Conservation (phyloP, 2,888 invertebrate genomes). For the Chrysolina americana region DNA sequence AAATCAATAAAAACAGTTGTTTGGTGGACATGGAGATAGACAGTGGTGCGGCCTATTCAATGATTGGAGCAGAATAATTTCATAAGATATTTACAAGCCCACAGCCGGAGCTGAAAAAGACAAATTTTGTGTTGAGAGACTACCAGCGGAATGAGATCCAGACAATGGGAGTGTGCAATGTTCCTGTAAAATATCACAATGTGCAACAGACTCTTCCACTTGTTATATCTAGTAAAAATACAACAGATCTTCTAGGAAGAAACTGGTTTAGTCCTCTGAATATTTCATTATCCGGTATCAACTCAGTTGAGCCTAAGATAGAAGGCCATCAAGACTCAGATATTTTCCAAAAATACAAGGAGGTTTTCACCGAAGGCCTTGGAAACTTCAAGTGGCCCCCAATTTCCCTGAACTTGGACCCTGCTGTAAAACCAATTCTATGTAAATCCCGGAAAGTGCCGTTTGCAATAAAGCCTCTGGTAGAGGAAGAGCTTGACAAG, state of each 20-base stretch:
- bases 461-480: slow-evolving; percentile 41
- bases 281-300: slow-evolving; percentile 8
- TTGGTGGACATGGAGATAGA: slow-evolving; percentile 11
- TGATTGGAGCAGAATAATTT: slow-evolving; percentile 15
- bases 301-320: neutral
- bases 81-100: slow-evolving; percentile 13
- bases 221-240: slow-evolving; percentile 18
- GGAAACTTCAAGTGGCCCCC: slow-evolving; percentile 38
- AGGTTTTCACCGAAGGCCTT: slow-evolving; percentile 26
- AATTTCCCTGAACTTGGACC: slow-evolving; percentile 35
- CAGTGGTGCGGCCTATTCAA: slow-evolving; percentile 21
- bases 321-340: neutral
- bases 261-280: slow-evolving; percentile 30
- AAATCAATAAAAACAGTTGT: slow-evolving; percentile 21
- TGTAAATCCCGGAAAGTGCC: slow-evolving; percentile 44
- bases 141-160: slow-evolving; percentile 32
- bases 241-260: slow-evolving; percentile 33
- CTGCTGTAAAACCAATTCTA: slow-evolving; percentile 24
- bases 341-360: slow-evolving; percentile 21
- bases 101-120: slow-evolving; percentile 9
- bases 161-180: slow-evolving; percentile 22
- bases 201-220: slow-evolving; percentile 21
- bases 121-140: slow-evolving; percentile 29
- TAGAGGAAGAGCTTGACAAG: slow-evolving; percentile 49
- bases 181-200: slow-evolving; percentile 23